Base-by-base conservation (phyloP, 2,113 vertebrate genomes). In the Isichthys henryi region DNA sequence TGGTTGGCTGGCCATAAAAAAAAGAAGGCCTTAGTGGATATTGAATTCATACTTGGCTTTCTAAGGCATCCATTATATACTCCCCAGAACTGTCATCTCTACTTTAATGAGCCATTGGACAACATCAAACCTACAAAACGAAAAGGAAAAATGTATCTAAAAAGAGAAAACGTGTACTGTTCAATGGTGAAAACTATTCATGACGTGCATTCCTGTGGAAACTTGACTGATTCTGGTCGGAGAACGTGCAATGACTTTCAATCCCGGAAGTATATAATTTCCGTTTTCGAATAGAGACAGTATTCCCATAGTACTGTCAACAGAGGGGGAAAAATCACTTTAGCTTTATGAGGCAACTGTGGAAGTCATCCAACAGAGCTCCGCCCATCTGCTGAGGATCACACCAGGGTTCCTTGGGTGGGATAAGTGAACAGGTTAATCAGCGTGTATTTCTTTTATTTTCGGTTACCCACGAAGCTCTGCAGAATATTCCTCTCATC, bases 61-160 rank as follows among this genome's bases (percentile, higher is more conserved):
- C 84, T 58, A 83, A 90, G 70, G 35, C 88, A 89, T 86, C 88
- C 88, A 89, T 89, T 89, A 84, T 66, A 52, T 62, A 49, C 82
- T 89, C 88, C 88, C 88, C 88, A 89, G 88, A 84, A 86, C 88
- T 89, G 80, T 89, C 80, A 84, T 85, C 88, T 62, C n/a, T n/a
- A 85, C 82, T 85, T 85, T 89, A 89, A 89, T 89, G 88, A 89
- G 80, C 80, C 56, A 89, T 52, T 86, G 88, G 88, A 85, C 88
- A 89, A 89, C 80, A 84, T 66, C 50, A 84, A 84, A 19, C 49
- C 52, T 43, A 89, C 39, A 23, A 84, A 85, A 46, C 19, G 87
- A 66, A 39, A 88, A 35, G 21, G 49, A 9, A 56, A 85, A 85
- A 85, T 62, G 19, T 19, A 50, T 43, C 39, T 56, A 46, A 58